phyloP scores from a whole-genome alignment of 1,140 invertebrate species.

The Pogonomyrmex barbatus region DNA sequence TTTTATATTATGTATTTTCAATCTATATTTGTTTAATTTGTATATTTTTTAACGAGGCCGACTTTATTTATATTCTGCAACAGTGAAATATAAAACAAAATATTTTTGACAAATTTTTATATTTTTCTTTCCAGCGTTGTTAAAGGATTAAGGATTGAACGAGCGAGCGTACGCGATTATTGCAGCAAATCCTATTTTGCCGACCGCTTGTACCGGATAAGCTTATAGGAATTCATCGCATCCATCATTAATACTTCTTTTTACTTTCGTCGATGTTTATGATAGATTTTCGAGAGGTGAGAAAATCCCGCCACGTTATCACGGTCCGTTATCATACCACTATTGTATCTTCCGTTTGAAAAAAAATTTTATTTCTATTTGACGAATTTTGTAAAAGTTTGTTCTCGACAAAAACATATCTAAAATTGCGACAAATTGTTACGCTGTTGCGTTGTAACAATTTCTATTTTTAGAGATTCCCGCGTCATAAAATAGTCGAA shows the following conservation, averaged over 20 bases:
- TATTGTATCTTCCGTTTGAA: constrained; percentile 8
- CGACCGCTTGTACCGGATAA: constrained; percentile 43
- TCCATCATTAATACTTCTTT: constrained; percentile 61
- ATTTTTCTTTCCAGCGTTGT: background rate
- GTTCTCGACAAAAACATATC: background rate
- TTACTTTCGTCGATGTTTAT: constrained; percentile 58
- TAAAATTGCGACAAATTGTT: background rate
- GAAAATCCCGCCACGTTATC: constrained; percentile 53
- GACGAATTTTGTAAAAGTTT: constrained; percentile 24
- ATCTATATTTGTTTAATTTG: background rate
- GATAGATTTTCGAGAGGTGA: constrained; percentile 63
- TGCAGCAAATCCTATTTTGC: constrained; percentile 55
- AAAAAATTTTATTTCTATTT: constrained; percentile 32
- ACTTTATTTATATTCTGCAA: constrained; percentile 7
- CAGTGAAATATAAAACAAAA: constrained; percentile 8
- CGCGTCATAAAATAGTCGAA: background rate
- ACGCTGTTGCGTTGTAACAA: constrained; percentile 11
- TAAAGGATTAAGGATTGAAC: constrained; percentile 29
- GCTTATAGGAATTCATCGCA: constrained; percentile 53
- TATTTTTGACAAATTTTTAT: constrained; percentile 42
- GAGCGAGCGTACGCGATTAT: constrained; percentile 41
- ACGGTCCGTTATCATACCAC: constrained; percentile 22
- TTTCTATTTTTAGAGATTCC: constrained; percentile 29
- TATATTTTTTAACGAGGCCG: background rate
- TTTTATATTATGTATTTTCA: background rate